These are phyloP conservation scores for Asobara japonica DNA, from an alignment of 1,140 invertebrate species.

Conservation along the genomic window DNA sequence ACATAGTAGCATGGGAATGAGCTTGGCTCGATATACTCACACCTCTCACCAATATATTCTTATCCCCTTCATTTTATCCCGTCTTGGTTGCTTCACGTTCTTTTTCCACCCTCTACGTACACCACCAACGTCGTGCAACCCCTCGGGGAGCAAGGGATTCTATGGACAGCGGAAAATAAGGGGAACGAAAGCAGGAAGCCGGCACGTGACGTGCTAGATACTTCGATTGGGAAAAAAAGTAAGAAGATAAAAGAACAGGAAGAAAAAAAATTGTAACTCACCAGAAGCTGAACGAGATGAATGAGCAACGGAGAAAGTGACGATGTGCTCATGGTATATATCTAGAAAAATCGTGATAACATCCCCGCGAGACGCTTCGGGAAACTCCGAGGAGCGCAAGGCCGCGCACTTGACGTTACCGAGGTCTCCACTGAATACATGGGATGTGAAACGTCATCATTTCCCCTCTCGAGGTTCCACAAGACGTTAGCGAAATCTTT, in stretches of 20 bases:
- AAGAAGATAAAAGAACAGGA: neutral
- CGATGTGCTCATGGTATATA: neutral
- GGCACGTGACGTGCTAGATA: neutral
- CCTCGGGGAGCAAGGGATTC: neutral
- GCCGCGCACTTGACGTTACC: neutral
- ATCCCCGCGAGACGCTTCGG: neutral
- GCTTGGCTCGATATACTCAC: neutral
- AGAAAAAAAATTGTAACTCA: neutral
- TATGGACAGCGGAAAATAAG: neutral
- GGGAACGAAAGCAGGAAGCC: neutral
- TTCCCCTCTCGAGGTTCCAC: neutral
- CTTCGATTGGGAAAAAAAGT: neutral
- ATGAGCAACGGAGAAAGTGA: neutral
- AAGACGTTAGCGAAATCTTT: neutral
- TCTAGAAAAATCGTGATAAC: neutral
- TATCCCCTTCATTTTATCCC: neutral
- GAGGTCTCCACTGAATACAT: neutral
- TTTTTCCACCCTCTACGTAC: neutral
- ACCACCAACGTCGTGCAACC: constrained; percentile 9
- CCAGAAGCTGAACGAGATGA: neutral
- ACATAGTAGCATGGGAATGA: neutral
- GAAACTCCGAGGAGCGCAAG: neutral
- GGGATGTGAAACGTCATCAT: constrained; percentile 4
- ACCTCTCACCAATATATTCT: neutral
- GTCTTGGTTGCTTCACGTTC: neutral